These are phyloP conservation scores for Hemaris fuciformis DNA, from an alignment of 2,888 invertebrate species.

Conservation along the genomic window DNA sequence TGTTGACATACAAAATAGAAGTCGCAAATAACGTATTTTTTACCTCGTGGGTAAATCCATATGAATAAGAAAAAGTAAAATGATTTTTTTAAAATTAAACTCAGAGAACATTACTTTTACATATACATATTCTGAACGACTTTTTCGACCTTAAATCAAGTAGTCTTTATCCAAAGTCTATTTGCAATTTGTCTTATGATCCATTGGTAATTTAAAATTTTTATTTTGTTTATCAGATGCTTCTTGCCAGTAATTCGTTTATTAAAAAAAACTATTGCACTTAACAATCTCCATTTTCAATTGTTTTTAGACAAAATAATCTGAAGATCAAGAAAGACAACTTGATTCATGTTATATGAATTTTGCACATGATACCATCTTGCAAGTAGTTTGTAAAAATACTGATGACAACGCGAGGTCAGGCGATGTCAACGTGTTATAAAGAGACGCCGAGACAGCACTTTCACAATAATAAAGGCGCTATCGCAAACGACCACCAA, in stretches of 20 bases:
- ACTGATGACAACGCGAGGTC: conserved; percentile 21
- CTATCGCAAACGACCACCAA: conserved; percentile 34
- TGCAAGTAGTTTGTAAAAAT: conserved; percentile 4
- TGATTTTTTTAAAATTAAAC: too few species aligned
- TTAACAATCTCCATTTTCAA: too few species aligned
- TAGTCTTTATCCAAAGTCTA: too few species aligned
- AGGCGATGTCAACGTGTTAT: conserved; percentile 18
- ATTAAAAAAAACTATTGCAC: too few species aligned
- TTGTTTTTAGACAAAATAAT: not conserved
- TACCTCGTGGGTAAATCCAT: not conserved
- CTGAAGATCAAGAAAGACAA: too few species aligned
- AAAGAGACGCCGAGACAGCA: conserved; percentile 34
- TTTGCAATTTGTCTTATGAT: too few species aligned
- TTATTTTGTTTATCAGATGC: too few species aligned
- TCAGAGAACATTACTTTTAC: too few species aligned
- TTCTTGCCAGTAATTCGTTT: too few species aligned
- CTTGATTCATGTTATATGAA: not conserved
- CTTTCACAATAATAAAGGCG: conserved; percentile 39
- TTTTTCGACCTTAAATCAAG: too few species aligned
- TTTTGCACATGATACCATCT: not conserved
- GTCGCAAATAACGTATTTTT: not conserved
- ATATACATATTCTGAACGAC: too few species aligned
- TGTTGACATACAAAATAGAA: not conserved
- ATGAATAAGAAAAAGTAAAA: not conserved
- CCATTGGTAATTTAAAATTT: too few species aligned